Conservation (phyloP, 2,113 vertebrate species). For the Tachuris rubrigastra region DNA sequence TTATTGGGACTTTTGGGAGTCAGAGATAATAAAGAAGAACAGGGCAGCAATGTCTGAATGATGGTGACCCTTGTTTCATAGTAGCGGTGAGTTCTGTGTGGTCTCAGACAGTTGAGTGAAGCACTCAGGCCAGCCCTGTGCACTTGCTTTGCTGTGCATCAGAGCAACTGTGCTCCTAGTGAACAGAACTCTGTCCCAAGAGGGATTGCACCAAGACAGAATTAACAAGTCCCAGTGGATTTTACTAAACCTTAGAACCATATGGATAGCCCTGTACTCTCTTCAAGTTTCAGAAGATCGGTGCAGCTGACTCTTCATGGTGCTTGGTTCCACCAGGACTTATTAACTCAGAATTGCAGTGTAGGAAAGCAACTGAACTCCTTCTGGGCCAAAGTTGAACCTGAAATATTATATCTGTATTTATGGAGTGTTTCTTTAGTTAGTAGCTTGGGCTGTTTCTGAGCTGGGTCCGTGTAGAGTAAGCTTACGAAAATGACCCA, state of each 20-base stretch:
- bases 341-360: neutral
- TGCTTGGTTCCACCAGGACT: neutral
- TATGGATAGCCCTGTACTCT: neutral
- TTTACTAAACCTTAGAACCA: neutral
- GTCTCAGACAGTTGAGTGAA: neutral
- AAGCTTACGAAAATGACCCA: neutral
- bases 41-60: neutral
- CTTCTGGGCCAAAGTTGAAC: neutral
- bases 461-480: neutral
- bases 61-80: fast-evolving
- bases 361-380: neutral
- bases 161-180: fast-evolving
- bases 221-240: neutral
- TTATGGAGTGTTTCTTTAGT: neutral
- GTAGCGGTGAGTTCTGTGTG: neutral
- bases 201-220: neutral
- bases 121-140: neutral
- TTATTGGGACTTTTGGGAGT: neutral
- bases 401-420: neutral
- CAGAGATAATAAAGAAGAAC: neutral
- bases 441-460: neutral
- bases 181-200: neutral
- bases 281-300: neutral
- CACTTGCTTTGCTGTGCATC: fast-evolving
- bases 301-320: neutral